Base-by-base conservation (phyloP, 2,888 invertebrate genomes). In the Lepidochitona cinerea region DNA sequence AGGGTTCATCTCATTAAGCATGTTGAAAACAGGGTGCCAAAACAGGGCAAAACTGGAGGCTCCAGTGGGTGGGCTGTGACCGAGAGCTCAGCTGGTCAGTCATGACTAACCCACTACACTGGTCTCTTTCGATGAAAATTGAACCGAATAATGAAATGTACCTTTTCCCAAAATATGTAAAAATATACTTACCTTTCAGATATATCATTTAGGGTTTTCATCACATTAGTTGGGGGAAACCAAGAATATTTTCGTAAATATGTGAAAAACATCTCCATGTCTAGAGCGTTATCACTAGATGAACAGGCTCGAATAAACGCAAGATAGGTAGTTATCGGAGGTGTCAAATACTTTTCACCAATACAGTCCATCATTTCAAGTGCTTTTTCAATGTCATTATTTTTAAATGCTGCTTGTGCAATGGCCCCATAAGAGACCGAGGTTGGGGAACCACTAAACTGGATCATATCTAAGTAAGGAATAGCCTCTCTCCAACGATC, bases 401-500 rank as follows among this genome's bases (percentile, higher is more conserved):
- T 75, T 35, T 72, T 33, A 0, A 78, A 36, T 14, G 77, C 72
- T 18, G 75, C 75, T 12, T 53, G 41, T 7, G 75, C 65, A 37
- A 79, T 72, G 5, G 72, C 68, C 18, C 59, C 49, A 59, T 68
- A 75, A 49, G 37, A 59, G 7, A 12, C 23, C 12, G 37, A 12
- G 7, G 37, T 68, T 6, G 73, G 66, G 5, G 26, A 37, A 1
- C 36, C 37, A 36, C 53, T 70, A n/a, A 72, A 29, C 36, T 70
- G 68, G 14, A 68, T 71, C 72, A 76, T 78, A n/a, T 77, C 77
- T 37, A 79, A 12, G 23, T 79, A 37, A 23, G 75, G 71, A 18
- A 81, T n/a, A n/a, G 77, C 70, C 49, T 75, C 70, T 49, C 36
- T 74, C 81, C 81, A 82, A 26, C 71, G 36, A 23, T 64, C 75